phyloP scores from a whole-genome alignment of 2,888 invertebrate genomes.

The Anarsia innoxiella region DNA sequence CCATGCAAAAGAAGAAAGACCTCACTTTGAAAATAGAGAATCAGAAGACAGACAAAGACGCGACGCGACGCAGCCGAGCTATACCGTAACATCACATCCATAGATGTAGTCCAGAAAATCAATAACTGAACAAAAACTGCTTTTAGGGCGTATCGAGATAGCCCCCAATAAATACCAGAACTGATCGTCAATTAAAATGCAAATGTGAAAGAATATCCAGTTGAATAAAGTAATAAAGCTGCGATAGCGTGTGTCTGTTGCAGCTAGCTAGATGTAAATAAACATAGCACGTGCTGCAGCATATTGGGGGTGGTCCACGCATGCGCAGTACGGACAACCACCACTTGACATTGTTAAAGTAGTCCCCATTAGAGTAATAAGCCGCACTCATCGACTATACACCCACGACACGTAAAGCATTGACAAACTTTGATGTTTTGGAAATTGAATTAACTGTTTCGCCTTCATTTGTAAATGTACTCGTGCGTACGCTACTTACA shows the following conservation, averaged over 20 bases:
- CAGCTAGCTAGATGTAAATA: constrained; percentile 39
- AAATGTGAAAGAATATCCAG: constrained; percentile 16
- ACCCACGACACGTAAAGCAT: too few relatives aligned
- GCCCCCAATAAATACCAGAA: too few relatives aligned
- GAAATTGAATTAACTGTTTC: too few relatives aligned
- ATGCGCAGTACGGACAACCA: constrained; percentile 29
- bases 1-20: too few relatives aligned
- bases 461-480: too few relatives aligned
- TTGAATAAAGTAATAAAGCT: constrained; percentile 14
- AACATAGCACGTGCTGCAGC: constrained; percentile 22
- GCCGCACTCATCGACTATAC: too few relatives aligned
- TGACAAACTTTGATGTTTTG: too few relatives aligned
- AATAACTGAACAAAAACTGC: constrained; percentile 13
- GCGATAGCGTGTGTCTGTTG: constrained; percentile 20
- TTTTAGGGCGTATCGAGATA: constrained; percentile 10
- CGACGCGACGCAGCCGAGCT: too few relatives aligned
- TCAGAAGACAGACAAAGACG: not conserved
- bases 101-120: constrained; percentile 13
- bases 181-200: constrained; percentile 19
- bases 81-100: not conserved
- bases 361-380: too few relatives aligned
- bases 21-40: too few relatives aligned
- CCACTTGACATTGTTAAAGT: too few relatives aligned
- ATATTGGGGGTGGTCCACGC: constrained; percentile 23
- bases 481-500: too few relatives aligned